Conservation (phyloP, 2,113 vertebrate genomes). For the Saccopteryx leptura region DNA sequence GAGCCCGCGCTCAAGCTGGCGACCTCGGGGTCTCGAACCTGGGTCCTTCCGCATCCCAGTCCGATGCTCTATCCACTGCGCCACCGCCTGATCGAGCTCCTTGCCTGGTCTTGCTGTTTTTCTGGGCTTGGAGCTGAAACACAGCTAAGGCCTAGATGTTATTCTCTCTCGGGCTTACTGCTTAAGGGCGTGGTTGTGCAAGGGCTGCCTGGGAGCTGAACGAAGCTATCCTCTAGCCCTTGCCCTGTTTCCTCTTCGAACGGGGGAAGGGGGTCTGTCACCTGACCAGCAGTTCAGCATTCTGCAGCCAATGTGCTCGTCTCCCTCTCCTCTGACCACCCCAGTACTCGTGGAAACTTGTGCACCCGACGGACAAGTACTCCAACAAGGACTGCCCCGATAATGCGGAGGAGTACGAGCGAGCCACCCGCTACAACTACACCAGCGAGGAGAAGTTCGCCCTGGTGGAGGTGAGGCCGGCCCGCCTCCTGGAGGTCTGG, state of each 20-base stretch:
- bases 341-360: constrained; percentile 95
- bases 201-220: neutral
- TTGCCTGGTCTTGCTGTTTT: neutral
- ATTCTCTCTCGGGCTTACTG: neutral
- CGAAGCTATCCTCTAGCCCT: too few species aligned
- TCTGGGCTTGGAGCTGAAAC: neutral
- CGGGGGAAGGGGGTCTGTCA: too few species aligned
- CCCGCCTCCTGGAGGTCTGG: accelerated
- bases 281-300: neutral
- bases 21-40: too few species aligned
- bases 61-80: too few species aligned
- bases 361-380: constrained; percentile 95
- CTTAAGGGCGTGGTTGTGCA: neutral
- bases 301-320: neutral
- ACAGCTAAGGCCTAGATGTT: neutral
- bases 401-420: constrained; percentile 94
- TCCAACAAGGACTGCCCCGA: constrained; percentile 96
- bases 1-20: too few species aligned
- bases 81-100: too few species aligned
- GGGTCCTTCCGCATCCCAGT: too few species aligned
- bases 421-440: constrained; percentile 95
- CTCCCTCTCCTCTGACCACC: neutral
- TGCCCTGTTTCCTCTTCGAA: too few species aligned
- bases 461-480: constrained; percentile 91
- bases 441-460: constrained; percentile 95